Evolutionary conservation across 2,888 invertebrate species (phyloP), one percentile per base, ranked within the genome.

Genomic region (Tubiluchus corallicola): DNA sequence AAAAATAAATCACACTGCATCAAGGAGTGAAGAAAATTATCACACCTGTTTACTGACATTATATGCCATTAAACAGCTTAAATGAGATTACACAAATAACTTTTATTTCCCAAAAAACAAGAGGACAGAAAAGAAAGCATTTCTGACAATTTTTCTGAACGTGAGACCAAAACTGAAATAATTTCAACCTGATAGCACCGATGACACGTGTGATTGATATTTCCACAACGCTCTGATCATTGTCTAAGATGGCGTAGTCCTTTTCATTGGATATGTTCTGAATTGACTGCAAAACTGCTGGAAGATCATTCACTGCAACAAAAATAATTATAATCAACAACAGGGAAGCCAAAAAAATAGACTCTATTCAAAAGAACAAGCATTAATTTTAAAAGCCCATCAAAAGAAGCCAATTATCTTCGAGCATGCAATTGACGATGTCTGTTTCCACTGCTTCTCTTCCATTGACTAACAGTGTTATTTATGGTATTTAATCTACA

Each of bases 141-240:
- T 38, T 9, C n/a, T 29, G n/a, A 29, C n/a, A 29, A 29, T 5
- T 29, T 9, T 9, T n/a, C 5, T 29, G 5, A 9, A 9, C 29
- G 5, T n/a, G 29, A 29, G 5, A 29, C 15, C 15, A 39, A 39
- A 16, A 13, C 13, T 37, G 13, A 13, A 15, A 17, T 13, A 21
- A 40, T 2, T 29, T 45, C 43, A 53, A 72, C 72, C 87, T 75
- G 51, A 90, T 79, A 56, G 87, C 85, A 51, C 85, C 81, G 38
- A 85, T 83, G 38, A 87, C 79, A 49, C 88, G 68, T 1, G 88
- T 85, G 48, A 92, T 78, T 64, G 87, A 87, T 58, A 92, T 88
- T 68, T 92, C 90, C 53, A 90, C 85, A 48, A 90, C 81, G 54
- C 84, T 85, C 67, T 92, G 90, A 63, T 87, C 84, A 66, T 87